Conservation (phyloP, 2,113 vertebrate species). For the Illadopsis cleaveri region DNA sequence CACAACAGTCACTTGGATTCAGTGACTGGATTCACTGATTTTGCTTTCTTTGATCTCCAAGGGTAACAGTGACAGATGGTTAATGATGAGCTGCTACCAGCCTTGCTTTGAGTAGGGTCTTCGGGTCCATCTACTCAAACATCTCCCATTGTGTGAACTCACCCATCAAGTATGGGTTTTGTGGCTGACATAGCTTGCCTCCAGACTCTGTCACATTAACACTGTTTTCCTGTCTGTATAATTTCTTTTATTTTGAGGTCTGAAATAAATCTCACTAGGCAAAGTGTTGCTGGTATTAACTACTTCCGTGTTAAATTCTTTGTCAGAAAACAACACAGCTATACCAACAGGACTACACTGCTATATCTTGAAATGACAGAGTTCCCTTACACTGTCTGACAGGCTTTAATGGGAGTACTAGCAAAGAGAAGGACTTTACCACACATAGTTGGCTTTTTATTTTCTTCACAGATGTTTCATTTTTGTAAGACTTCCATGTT, state of each 20-base stretch:
- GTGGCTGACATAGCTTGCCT: background rate
- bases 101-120: background rate
- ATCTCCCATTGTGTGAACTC: rapidly evolving
- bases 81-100: background rate
- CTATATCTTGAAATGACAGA: background rate
- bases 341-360: background rate
- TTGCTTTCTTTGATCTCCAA: background rate
- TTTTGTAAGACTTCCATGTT: background rate
- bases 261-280: background rate
- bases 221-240: background rate
- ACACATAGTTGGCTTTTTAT: background rate
- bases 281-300: background rate
- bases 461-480: background rate
- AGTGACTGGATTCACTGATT: background rate
- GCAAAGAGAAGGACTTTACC: background rate
- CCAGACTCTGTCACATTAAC: background rate
- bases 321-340: background rate
- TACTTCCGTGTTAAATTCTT: background rate
- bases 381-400: rapidly evolving
- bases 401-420: background rate
- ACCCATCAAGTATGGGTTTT: background rate
- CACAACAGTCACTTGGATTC: background rate
- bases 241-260: background rate
- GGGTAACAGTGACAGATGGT: background rate
- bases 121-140: rapidly evolving